Evolutionary conservation across 2,888 invertebrate genomes (phyloP).

Genomic region (Callosobruchus maculatus): DNA sequence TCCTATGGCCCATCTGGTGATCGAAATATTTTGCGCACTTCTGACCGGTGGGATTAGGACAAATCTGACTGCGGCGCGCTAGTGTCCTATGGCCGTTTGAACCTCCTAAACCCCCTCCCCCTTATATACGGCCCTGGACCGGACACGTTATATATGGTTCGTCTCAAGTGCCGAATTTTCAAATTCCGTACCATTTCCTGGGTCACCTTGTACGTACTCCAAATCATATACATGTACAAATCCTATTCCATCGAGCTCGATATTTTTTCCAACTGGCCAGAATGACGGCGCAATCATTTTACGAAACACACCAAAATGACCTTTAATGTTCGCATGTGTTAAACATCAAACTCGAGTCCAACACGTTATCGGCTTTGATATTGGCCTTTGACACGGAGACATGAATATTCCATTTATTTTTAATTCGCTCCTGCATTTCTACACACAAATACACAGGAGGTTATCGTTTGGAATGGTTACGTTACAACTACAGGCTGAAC

Average conservation of each 20-base stretch:
- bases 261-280: background rate
- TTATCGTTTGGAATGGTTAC: background rate
- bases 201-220: background rate
- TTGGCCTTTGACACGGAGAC: background rate
- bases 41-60: too few species aligned
- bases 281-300: background rate
- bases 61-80: too few species aligned
- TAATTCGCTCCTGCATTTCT: background rate
- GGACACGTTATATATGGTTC: too few species aligned
- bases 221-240: background rate
- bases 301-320: background rate
- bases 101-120: too few species aligned
- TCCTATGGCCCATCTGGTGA: too few species aligned
- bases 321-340: background rate
- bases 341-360: background rate
- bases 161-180: too few species aligned
- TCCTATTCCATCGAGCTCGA: background rate
- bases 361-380: background rate
- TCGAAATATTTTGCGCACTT: too few species aligned
- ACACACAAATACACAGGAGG: background rate
- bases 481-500: background rate
- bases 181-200: too few species aligned
- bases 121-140: too few species aligned
- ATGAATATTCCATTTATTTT: background rate
- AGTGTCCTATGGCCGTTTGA: too few species aligned